A percentile compares a stretch with the other conserved stretches of the same genome.
Evolutionary conservation across 2,888 invertebrate genomes (phyloP).

Genomic region (Aromia moschata): DNA sequence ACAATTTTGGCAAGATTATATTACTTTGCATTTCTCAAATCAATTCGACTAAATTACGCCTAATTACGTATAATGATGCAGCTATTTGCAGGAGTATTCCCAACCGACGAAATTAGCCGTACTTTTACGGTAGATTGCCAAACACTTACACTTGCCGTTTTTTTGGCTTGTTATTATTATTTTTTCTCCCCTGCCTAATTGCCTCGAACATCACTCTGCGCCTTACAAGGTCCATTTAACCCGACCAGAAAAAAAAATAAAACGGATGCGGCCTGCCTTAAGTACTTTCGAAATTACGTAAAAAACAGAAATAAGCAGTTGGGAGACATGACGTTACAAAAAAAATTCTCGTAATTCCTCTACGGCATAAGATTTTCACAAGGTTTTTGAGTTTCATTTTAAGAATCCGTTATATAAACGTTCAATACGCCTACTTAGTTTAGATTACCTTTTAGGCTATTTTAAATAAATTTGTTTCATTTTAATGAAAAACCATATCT

Average conservation of each 20-base stretch:
- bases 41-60: conserved; percentile 57
- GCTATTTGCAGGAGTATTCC: conserved; percentile 47
- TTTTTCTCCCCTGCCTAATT: conserved; percentile 15
- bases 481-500: no score
- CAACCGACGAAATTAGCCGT: conserved; percentile 41
- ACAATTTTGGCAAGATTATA: conserved; percentile 51
- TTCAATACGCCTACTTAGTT: no score
- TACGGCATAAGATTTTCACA: no score
- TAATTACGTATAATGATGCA: conserved; percentile 59
- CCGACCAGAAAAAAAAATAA: conserved; percentile 2
- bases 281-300: background rate
- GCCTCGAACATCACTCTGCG: conserved; percentile 7
- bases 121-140: conserved; percentile 43
- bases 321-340: background rate
- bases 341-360: no score
- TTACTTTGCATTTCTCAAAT: conserved; percentile 56
- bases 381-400: no score
- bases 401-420: no score
- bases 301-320: background rate
- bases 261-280: background rate
- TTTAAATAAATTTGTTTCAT: no score
- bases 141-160: conserved; percentile 22
- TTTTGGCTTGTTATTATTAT: background rate
- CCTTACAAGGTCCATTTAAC: conserved; percentile 4
- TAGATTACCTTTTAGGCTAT: no score